Percentiles rank a stretch among this genome's conserved stretches.
Evolutionary conservation across 1,140 invertebrate species (phyloP).

Genomic region (Drosophila melanica): DNA sequence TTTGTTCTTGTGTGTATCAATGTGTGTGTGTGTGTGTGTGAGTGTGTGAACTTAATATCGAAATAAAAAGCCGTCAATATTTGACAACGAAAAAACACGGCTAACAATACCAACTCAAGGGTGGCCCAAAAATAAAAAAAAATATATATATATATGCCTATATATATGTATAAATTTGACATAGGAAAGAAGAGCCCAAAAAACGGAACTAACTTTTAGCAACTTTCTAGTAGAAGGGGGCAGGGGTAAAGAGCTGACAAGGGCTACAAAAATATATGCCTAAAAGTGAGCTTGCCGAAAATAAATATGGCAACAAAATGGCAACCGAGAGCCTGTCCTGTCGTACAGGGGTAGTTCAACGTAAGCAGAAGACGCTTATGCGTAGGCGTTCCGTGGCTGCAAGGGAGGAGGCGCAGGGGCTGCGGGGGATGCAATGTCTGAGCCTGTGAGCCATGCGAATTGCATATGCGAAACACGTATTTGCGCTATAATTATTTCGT

Average conservation of each 20-base stretch:
- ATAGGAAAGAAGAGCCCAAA: constrained; percentile 35
- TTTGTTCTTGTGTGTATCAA: background rate
- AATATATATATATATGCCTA: background rate
- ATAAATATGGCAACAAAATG: constrained; percentile 74
- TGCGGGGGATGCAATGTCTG: background rate
- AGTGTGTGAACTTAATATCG: constrained; percentile 44
- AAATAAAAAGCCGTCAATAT: constrained; percentile 57
- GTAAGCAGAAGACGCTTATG: constrained; percentile 9
- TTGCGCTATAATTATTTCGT: constrained; percentile 82
- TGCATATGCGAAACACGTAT: constrained; percentile 70
- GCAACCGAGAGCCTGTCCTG: background rate
- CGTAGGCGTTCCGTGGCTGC: background rate
- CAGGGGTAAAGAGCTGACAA: background rate
- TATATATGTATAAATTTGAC: constrained; percentile 18
- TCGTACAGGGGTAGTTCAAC: background rate
- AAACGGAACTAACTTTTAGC: constrained; percentile 49
- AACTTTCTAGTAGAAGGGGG: constrained; percentile 32
- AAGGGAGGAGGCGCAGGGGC: background rate
- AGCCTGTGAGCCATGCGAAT: constrained; percentile 41
- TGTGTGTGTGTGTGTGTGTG: no score
- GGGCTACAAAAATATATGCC: constrained; percentile 47
- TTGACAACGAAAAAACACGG: constrained; percentile 31
- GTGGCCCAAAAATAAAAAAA: constrained; percentile 7
- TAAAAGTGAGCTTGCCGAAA: constrained; percentile 62
- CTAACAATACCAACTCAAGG: constrained; percentile 23